Evolutionary conservation across 2,113 vertebrate genomes (phyloP).

Genomic region (Osmerus mordax): DNA sequence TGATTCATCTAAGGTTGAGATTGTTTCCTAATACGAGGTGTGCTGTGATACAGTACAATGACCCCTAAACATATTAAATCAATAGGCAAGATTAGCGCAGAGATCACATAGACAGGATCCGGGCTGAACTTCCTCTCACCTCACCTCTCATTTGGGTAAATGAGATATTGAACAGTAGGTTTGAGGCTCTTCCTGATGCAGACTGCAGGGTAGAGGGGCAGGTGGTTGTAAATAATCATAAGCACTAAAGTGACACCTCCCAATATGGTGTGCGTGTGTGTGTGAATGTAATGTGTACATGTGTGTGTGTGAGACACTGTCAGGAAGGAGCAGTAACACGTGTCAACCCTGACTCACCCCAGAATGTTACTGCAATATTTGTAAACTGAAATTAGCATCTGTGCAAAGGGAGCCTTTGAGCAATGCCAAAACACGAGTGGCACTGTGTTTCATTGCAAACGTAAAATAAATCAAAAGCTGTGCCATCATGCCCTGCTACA

Average conservation of each 20-base stretch:
- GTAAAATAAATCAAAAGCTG: slow-evolving; percentile 19
- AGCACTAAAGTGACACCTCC: slow-evolving; percentile 55
- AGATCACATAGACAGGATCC: too few relatives aligned
- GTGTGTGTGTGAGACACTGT: too few relatives aligned
- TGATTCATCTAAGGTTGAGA: too few relatives aligned
- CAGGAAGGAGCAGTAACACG: slow-evolving; percentile 5
- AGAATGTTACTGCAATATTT: slow-evolving; percentile 25
- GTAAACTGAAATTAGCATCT: slow-evolving; percentile 30
- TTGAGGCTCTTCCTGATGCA: too few relatives aligned
- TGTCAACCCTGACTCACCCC: slow-evolving; percentile 20
- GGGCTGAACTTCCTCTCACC: too few relatives aligned
- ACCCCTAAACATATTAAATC: too few relatives aligned
- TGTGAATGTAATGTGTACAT: slow-evolving; percentile 3
- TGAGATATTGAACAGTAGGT: too few relatives aligned
- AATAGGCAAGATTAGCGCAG: too few relatives aligned
- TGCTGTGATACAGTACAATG: too few relatives aligned
- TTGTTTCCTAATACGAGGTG: too few relatives aligned
- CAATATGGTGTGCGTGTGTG: slow-evolving; percentile 53
- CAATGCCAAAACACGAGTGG: slow-evolving; percentile 12
- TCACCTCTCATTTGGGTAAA: too few relatives aligned
- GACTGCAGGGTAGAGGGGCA: slow-evolving; percentile 38
- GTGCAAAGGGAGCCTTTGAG: slow-evolving; percentile 15
- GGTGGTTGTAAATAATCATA: slow-evolving; percentile 70
- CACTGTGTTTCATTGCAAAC: background rate
- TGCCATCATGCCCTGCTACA: background rate